phyloP scores from a whole-genome alignment of 2,888 invertebrate species.

The Sialis fuliginosa region DNA sequence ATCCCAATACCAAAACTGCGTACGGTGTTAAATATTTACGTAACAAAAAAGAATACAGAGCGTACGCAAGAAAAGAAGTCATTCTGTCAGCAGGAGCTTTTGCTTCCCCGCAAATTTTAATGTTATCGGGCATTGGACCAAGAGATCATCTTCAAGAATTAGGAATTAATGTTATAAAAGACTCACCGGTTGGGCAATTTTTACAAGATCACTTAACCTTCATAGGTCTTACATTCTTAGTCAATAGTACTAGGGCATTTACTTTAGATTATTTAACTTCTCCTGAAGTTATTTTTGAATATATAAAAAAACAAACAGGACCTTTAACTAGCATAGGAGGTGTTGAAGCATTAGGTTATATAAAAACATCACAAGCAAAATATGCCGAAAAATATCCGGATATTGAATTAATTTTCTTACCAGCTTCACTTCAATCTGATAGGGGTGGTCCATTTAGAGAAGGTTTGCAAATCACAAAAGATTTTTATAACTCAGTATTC shows the following conservation, averaged over 20 bases:
- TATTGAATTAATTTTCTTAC: slow-evolving; percentile 36
- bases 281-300: slow-evolving; percentile 8
- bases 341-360: slow-evolving; percentile 39
- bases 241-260: slow-evolving; percentile 25
- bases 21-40: slow-evolving; percentile 49
- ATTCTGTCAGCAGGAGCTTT: slow-evolving; percentile 37
- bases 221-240: slow-evolving; percentile 18
- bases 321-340: slow-evolving; percentile 29
- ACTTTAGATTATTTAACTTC: slow-evolving; percentile 20
- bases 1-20: slow-evolving; percentile 39
- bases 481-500: slow-evolving; percentile 3
- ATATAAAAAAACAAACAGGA: slow-evolving; percentile 16
- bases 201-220: slow-evolving; percentile 4
- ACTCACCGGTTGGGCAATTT: slow-evolving; percentile 22
- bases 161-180: slow-evolving; percentile 19
- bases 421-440: slow-evolving; percentile 35
- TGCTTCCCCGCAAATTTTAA: slow-evolving; percentile 37
- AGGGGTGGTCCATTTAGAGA: slow-evolving; percentile 19
- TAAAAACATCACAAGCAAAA: slow-evolving; percentile 31
- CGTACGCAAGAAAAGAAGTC: slow-evolving; percentile 28
- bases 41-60: slow-evolving; percentile 17
- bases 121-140: slow-evolving; percentile 34
- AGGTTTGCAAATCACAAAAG: background rate
- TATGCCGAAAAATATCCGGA: slow-evolving; percentile 35
- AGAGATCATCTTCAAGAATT: slow-evolving; percentile 18